A percentile compares a stretch with the other conserved stretches of the same genome.
Conservation (phyloP, 2,888 invertebrate genomes). For the Tachina lurida region DNA sequence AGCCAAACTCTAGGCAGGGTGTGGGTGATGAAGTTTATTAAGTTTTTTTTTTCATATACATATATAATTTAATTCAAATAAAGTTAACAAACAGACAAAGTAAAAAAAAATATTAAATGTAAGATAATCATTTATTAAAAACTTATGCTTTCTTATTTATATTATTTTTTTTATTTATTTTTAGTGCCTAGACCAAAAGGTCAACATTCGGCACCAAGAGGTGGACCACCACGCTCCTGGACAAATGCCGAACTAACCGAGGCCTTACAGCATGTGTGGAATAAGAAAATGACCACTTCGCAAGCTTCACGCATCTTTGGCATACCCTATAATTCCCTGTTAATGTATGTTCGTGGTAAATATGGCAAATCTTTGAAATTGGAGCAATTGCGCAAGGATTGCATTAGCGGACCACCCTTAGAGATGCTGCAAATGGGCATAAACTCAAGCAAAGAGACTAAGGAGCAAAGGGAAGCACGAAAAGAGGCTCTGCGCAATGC, state of each 20-base stretch:
- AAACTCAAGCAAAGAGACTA: constrained; percentile 80
- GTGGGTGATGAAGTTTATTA: constrained; percentile 74
- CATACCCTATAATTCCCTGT: constrained; percentile 95
- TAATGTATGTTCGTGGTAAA: constrained; percentile 96
- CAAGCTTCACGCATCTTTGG: constrained; percentile 95
- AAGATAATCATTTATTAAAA: constrained; percentile 59
- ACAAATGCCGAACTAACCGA: constrained; percentile 95
- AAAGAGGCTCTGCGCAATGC: constrained; percentile 79
- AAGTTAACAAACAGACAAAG: constrained; percentile 27
- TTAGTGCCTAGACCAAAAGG: constrained; percentile 93
- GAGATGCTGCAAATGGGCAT: constrained; percentile 88
- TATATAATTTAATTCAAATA: constrained; percentile 35
- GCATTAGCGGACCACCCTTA: constrained; percentile 90
- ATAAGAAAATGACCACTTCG: constrained; percentile 96
- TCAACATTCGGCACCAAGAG: constrained; percentile 94
- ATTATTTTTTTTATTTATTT: constrained; percentile 77
- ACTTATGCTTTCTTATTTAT: constrained; percentile 24
- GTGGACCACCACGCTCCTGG: constrained; percentile 95
- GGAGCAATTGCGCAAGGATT: constrained; percentile 94
- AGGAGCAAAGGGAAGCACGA: constrained; percentile 62
- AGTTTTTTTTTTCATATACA: constrained; percentile 42
- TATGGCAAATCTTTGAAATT: constrained; percentile 96
- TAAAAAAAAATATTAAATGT: constrained; percentile 48
- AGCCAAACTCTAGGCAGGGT: constrained; percentile 76
- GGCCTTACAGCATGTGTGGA: constrained; percentile 96